Evolutionary conservation across 2,888 invertebrate genomes (phyloP).

Genomic region (Drosophila ezoana): DNA sequence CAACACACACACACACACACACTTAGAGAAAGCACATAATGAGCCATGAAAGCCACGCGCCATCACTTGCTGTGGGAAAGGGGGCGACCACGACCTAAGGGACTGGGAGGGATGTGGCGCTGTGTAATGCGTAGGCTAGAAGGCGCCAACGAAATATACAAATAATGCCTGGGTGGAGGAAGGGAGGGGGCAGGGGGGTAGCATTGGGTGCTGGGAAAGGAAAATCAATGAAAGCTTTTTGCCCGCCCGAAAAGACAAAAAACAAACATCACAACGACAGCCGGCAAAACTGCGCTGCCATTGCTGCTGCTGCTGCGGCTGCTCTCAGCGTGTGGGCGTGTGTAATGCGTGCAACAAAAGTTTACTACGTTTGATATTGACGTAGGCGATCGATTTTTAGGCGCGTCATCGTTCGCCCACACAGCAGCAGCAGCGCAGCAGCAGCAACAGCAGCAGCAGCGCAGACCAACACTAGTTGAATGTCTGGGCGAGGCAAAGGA

Average conservation of each 20-base stretch:
- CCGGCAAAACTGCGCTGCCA: constrained; percentile 13
- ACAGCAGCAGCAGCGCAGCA: constrained; percentile 17
- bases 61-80: constrained; percentile 30
- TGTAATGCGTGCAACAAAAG: constrained; percentile 28
- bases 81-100: background rate
- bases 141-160: constrained; percentile 56
- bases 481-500: constrained; percentile 27
- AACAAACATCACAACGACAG: constrained; percentile 15
- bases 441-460: constrained; percentile 23
- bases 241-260: constrained; percentile 14
- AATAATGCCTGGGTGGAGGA: background rate
- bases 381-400: constrained; percentile 76
- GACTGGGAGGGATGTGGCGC: background rate
- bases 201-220: background rate
- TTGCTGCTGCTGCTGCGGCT: background rate
- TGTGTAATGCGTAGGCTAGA: constrained; percentile 42
- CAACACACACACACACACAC: background rate
- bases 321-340: constrained; percentile 41
- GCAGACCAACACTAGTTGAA: constrained; percentile 73
- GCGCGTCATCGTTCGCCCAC: constrained; percentile 45
- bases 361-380: constrained; percentile 75
- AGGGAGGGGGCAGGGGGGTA: background rate
- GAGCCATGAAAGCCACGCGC: constrained; percentile 73
- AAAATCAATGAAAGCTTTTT: constrained; percentile 69
- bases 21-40: constrained; percentile 41